Evolutionary conservation across 1,140 invertebrate genomes (phyloP).

Genomic region (Euura lappo): DNA sequence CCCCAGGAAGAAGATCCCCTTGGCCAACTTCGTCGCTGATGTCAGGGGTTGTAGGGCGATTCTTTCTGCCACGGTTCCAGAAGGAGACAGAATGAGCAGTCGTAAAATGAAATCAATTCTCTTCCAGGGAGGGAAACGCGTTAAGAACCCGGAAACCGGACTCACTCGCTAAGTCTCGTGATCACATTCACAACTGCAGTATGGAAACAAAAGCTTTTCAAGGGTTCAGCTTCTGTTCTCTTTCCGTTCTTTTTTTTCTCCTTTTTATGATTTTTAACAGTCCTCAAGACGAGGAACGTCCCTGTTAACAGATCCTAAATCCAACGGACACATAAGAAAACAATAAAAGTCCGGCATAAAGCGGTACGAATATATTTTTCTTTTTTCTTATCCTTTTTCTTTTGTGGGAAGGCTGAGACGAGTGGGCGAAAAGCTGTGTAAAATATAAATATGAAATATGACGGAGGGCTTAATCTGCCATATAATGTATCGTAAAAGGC

Average conservation of each 20-base stretch:
- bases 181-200: too few relatives aligned
- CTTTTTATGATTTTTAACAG: not conserved
- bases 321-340: slow-evolving; percentile 11
- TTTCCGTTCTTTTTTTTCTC: not conserved
- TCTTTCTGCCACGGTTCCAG: too few relatives aligned
- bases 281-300: not conserved
- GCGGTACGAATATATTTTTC: not conserved
- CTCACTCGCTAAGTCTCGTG: not conserved
- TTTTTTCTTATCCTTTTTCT: too few relatives aligned
- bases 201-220: too few relatives aligned
- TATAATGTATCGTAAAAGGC: slow-evolving; percentile 14
- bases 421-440: slow-evolving; percentile 5
- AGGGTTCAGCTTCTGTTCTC: too few relatives aligned
- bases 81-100: slow-evolving; percentile 15
- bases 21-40: not conserved
- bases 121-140: not conserved
- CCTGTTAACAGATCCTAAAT: slow-evolving; percentile 13
- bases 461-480: slow-evolving; percentile 11
- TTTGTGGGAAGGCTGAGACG: not conserved
- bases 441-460: slow-evolving; percentile 14
- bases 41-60: too few relatives aligned
- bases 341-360: slow-evolving; percentile 10
- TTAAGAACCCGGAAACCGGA: slow-evolving; percentile 22
- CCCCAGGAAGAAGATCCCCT: not conserved
- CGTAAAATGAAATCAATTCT: slow-evolving; percentile 39